Base-by-base conservation (phyloP, 1,140 invertebrate genomes). In the Globodera ellingtonae region DNA sequence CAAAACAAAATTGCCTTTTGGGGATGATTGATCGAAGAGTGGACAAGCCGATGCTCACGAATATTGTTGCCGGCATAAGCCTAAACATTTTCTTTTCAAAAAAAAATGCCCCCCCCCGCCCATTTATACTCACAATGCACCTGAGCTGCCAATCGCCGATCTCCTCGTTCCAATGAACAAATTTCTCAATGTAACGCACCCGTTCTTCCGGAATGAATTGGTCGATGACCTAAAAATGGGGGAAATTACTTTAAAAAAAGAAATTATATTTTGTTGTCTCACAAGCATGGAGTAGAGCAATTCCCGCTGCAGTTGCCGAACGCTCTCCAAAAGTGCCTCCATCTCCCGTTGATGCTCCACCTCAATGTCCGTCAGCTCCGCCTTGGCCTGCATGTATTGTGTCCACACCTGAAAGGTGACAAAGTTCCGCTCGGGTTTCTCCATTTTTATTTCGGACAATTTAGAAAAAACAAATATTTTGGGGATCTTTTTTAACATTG, bases 61-160 rank as follows among this genome's bases (percentile, higher is more conserved):
- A 99, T 98, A 89, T 99, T 99, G 90, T 99, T 99, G 0, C 97
- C 97, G 18, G 96, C 97, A 89, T 99, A 99, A 0, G 67, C 67
- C 67, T 70, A 3, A 70, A 70, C 21, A 6, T 44, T 70, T 47
- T 47, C 35, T 47, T 70, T 70, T 9, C 2, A 7, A 70, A 44
- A 7, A 70, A 44, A 13, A 44, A 15, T 70, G 6, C 6, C 10
- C 10, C 13, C n/a, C n/a, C 21, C 7, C n/a, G 0, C 10, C 67
- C 1, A 69, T 18, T 10, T 0, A n/a, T n/a, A 75, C 62, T 35
- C 44, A 95, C 56, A 69, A 82, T 82, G 91, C 96, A 98, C 89
- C 94, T 94, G 13, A 98, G 92, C 89, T 98, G 95, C 95, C 96
- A 99, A 90, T 99, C 97, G 21, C 96, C 96, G 71, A 97, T 95